phyloP scores from a whole-genome alignment of 1,140 invertebrate genomes.

The Homalodisca vitripennis region DNA sequence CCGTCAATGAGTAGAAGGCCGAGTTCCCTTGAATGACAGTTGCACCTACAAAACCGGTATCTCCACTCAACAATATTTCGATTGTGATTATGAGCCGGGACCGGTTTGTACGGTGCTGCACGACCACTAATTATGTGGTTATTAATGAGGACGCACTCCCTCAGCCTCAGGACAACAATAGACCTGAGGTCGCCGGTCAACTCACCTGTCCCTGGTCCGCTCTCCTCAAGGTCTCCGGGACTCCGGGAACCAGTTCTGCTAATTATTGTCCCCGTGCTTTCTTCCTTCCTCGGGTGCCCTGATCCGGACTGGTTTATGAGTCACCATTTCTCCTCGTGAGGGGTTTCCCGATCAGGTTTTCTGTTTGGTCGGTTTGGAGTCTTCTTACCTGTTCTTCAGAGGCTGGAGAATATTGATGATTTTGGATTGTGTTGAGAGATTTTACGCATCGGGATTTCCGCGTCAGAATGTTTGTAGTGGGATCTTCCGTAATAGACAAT shows the following conservation, averaged over 20 bases:
- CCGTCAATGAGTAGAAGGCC: conserved; percentile 8
- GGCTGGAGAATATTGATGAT: too few species aligned
- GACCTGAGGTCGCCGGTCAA: neutral
- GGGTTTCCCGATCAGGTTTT: neutral
- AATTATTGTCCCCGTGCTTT: conserved; percentile 21
- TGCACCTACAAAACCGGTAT: conserved; percentile 28
- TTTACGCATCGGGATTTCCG: too few species aligned
- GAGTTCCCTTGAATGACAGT: conserved; percentile 16
- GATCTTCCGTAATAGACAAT: too few species aligned
- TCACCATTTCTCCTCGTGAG: conserved; percentile 20
- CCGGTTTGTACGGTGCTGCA: too few species aligned
- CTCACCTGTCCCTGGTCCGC: neutral
- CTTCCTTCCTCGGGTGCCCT: neutral
- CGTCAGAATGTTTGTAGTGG: too few species aligned
- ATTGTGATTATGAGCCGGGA: conserved; percentile 23
- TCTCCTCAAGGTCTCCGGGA: neutral
- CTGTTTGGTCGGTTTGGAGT: too few species aligned
- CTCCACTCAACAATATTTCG: conserved; percentile 31
- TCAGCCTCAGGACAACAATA: neutral
- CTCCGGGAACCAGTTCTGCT: conserved; percentile 11
- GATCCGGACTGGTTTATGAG: conserved; percentile 7
- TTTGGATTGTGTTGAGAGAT: too few species aligned
- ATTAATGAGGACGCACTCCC: neutral
- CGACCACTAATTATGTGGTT: conserved; percentile 18
- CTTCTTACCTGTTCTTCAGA: too few species aligned